Percentiles rank a stretch among this genome's conserved stretches.
phyloP scores from a whole-genome alignment of 2,113 vertebrate species.

The Solea senegalensis region DNA sequence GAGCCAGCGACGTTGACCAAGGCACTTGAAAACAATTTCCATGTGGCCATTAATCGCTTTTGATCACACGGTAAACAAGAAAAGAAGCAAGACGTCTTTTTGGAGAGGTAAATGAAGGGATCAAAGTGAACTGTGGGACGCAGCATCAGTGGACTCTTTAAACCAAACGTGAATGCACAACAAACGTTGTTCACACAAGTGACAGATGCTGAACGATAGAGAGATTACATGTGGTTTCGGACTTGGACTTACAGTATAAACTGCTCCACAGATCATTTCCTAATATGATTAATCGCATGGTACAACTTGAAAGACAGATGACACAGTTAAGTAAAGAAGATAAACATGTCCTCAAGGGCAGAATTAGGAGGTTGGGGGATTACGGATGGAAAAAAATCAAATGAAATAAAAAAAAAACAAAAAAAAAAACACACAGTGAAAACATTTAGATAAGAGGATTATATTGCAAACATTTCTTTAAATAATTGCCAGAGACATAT shows the following conservation, averaged over 20 bases:
- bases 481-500: constrained; percentile 19
- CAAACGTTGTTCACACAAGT: constrained; percentile 15
- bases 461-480: constrained; percentile 16
- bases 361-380: constrained; percentile 10
- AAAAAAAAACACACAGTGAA: no score
- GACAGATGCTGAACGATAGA: constrained; percentile 38
- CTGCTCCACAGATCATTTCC: not conserved
- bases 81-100: constrained; percentile 25
- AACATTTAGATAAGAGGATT: constrained; percentile 19
- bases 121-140: constrained; percentile 34
- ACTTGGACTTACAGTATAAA: constrained; percentile 5
- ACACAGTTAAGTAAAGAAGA: not conserved
- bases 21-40: constrained; percentile 22
- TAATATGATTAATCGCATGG: constrained; percentile 22
- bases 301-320: not conserved
- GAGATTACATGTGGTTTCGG: constrained; percentile 10
- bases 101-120: constrained; percentile 44
- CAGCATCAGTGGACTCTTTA: constrained; percentile 15
- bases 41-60: constrained; percentile 31
- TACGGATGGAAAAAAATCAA: not conserved
- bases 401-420: constrained; percentile 2
- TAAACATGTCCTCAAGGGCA: constrained; percentile 22
- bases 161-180: not conserved
- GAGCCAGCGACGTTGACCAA: constrained; percentile 36
- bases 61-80: constrained; percentile 36